phyloP scores from a whole-genome alignment of 1,140 invertebrate genomes.

The Nylanderia fulva region DNA sequence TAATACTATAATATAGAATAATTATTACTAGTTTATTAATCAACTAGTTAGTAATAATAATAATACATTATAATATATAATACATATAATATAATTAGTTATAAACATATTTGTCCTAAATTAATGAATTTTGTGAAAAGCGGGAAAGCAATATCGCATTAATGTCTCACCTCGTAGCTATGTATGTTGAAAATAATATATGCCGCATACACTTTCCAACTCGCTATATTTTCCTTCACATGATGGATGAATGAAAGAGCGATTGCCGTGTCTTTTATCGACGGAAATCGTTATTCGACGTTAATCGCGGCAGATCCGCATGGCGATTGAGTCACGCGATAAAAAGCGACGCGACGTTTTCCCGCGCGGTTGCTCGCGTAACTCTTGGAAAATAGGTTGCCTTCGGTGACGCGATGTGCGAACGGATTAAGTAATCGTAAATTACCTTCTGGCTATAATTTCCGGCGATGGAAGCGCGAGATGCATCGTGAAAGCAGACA shows the following conservation, averaged over 20 bases:
- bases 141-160: too few species aligned
- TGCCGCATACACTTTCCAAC: neutral
- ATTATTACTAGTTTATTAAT: neutral
- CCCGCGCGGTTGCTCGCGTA: slow-evolving; percentile 36
- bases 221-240: neutral
- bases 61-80: neutral
- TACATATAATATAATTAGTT: neutral
- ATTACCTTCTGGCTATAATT: slow-evolving; percentile 53
- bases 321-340: slow-evolving; percentile 42
- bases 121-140: neutral
- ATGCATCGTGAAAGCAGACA: slow-evolving; percentile 43
- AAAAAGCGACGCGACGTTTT: slow-evolving; percentile 34
- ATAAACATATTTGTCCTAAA: neutral
- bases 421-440: slow-evolving; percentile 47
- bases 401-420: slow-evolving; percentile 43
- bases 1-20: too few species aligned
- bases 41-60: neutral
- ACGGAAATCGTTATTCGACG: slow-evolving; percentile 16
- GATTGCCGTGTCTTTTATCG: neutral
- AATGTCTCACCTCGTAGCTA: too few species aligned
- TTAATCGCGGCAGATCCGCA: slow-evolving; percentile 34
- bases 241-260: neutral
- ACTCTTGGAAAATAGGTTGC: slow-evolving; percentile 48
- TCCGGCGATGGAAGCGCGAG: slow-evolving; percentile 28
- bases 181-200: neutral